phyloP scores from a whole-genome alignment of 2,113 vertebrate genomes.

The Colinus virginianus region DNA sequence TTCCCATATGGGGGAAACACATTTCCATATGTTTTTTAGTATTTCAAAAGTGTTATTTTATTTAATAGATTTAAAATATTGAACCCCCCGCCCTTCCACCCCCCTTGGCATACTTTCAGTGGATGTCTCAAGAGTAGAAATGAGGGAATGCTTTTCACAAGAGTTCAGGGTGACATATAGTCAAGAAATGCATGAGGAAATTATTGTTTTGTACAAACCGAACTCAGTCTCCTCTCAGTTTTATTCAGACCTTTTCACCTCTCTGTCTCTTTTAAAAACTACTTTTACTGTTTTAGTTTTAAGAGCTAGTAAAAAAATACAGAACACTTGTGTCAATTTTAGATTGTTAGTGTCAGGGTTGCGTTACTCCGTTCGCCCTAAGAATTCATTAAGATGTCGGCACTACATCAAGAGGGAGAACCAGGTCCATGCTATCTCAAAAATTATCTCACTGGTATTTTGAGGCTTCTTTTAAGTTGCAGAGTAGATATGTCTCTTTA shows the following conservation, averaged over 20 bases:
- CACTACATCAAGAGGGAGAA: neutral
- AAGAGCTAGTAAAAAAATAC: conserved; percentile 57
- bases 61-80: conserved; percentile 62
- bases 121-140: conserved; percentile 28
- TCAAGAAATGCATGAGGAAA: conserved; percentile 29
- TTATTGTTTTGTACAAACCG: neutral
- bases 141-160: neutral
- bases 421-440: neutral
- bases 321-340: conserved; percentile 22
- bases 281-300: conserved; percentile 25
- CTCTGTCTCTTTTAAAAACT: conserved; percentile 30
- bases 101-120: neutral
- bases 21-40: conserved; percentile 47
- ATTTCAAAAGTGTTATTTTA: conserved; percentile 56
- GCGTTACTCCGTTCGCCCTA: neutral
- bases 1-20: conserved; percentile 47
- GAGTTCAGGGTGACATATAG: conserved; percentile 1
- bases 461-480: neutral
- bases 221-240: neutral
- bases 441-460: neutral
- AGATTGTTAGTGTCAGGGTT: neutral
- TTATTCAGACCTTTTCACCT: neutral
- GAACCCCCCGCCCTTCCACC: neutral
- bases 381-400: neutral
- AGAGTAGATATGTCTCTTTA: neutral